Evolutionary conservation across 2,113 vertebrate species (phyloP).

Genomic region (Hymenochirus boettgeri): DNA sequence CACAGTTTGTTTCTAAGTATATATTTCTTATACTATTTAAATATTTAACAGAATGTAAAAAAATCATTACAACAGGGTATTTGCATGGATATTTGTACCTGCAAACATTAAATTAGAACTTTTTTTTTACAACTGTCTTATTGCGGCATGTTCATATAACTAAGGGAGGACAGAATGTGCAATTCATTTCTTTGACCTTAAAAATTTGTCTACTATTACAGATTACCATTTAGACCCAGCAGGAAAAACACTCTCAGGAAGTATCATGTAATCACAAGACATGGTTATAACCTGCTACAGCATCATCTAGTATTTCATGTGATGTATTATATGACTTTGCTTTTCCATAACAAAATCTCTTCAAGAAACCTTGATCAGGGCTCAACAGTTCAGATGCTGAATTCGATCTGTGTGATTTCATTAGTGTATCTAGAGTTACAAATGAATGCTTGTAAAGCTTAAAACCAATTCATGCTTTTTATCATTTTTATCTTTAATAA

Average conservation of each 20-base stretch:
- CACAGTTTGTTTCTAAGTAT: too few species aligned
- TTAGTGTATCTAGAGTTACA: slow-evolving; percentile 29
- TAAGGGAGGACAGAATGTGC: not conserved
- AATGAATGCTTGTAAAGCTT: not conserved
- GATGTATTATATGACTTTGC: slow-evolving; percentile 38
- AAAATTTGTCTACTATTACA: slow-evolving; percentile 9
- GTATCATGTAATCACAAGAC: slow-evolving; percentile 36
- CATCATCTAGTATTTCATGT: slow-evolving; percentile 36
- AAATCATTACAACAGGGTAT: too few species aligned
- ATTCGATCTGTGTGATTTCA: slow-evolving; percentile 24
- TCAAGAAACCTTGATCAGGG: slow-evolving; percentile 33
- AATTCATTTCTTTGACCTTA: slow-evolving; percentile 1
- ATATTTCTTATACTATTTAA: too few species aligned
- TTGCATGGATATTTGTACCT: too few species aligned
- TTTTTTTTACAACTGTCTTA: too few species aligned
- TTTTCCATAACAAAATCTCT: slow-evolving; percentile 35
- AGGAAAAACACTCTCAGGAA: slow-evolving; percentile 8
- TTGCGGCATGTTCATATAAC: too few species aligned
- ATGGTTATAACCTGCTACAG: slow-evolving; percentile 35
- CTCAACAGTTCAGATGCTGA: slow-evolving; percentile 27
- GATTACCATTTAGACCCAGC: slow-evolving; percentile 11
- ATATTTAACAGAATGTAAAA: too few species aligned
- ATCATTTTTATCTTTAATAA: not conserved
- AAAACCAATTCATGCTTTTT: slow-evolving; percentile 1
- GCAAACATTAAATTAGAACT: too few species aligned